phyloP scores from a whole-genome alignment of 2,113 vertebrate genomes.

The Rhegmatorhina hoffmannsi region DNA sequence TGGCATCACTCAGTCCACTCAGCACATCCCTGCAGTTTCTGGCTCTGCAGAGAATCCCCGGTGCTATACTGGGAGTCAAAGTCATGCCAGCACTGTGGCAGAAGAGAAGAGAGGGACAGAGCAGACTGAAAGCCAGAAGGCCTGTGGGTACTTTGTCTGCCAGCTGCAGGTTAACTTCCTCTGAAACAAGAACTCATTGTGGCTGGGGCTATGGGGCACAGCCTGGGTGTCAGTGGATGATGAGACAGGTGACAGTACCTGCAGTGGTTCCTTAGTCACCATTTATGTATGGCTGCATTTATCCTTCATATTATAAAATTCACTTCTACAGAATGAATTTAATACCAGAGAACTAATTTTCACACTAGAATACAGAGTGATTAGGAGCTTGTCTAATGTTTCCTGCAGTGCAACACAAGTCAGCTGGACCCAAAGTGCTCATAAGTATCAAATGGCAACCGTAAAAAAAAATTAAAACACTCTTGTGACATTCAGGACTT shows the following conservation, averaged over 20 bases:
- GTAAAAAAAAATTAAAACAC: not conserved
- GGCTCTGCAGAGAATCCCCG: not conserved
- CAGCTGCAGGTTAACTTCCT: not conserved
- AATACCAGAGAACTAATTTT: not conserved
- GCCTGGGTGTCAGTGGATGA: rapidly evolving
- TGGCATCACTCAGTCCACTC: not conserved
- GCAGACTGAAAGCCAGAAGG: not conserved
- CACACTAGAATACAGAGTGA: not conserved
- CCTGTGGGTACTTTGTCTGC: not conserved
- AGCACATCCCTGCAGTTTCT: not conserved
- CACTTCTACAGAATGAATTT: not conserved
- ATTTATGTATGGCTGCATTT: not conserved
- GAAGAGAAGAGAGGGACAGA: not conserved
- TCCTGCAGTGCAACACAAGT: not conserved
- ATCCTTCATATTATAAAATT: not conserved
- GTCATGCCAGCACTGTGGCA: not conserved
- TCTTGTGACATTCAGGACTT: not conserved
- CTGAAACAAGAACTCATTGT: not conserved
- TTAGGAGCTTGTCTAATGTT: not conserved
- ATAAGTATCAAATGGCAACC: not conserved
- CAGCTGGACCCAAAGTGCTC: not conserved
- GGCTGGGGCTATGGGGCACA: not conserved
- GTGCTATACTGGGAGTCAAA: not conserved
- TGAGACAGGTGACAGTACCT: not conserved
- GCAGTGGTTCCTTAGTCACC: not conserved